These are phyloP conservation scores for Drosophila falleni DNA, from an alignment of 2,888 invertebrate genomes.

Conservation along the genomic window DNA sequence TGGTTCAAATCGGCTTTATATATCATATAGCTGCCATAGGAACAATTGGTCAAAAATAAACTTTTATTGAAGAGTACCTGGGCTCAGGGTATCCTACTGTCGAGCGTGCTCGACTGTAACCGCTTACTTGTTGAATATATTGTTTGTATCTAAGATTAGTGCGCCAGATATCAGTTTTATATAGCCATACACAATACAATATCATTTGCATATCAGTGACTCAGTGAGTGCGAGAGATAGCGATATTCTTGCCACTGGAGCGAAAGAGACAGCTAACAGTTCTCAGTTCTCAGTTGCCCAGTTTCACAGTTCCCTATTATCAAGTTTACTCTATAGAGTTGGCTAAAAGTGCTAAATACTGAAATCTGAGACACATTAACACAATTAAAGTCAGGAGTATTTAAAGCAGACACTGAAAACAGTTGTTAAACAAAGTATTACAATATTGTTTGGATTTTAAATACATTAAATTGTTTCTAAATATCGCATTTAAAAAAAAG, in stretches of 20 bases:
- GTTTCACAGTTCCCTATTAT: conserved; percentile 1
- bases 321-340: conserved; percentile 7
- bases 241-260: conserved; percentile 17
- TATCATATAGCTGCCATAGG: too few species aligned
- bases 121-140: too few species aligned
- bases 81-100: too few species aligned
- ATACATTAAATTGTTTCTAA: too few species aligned
- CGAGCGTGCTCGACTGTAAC: too few species aligned
- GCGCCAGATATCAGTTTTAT: conserved; percentile 78
- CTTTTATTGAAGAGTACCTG: too few species aligned
- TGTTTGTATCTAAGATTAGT: conserved; percentile 78
- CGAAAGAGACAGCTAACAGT: conserved; percentile 18
- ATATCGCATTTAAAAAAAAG: too few species aligned
- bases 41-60: too few species aligned
- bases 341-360: conserved; percentile 1
- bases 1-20: too few species aligned
- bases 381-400: conserved; percentile 3
- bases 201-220: conserved; percentile 72
- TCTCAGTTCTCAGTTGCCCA: conserved; percentile 9
- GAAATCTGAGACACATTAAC: conserved; percentile 24
- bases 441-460: too few species aligned
- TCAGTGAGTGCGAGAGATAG: conserved; percentile 28
- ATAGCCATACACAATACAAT: conserved; percentile 68
- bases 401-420: not conserved
- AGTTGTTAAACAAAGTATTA: not conserved